Evolutionary conservation across 2,888 invertebrate genomes (phyloP).

Genomic region (Eupsilia transversa): DNA sequence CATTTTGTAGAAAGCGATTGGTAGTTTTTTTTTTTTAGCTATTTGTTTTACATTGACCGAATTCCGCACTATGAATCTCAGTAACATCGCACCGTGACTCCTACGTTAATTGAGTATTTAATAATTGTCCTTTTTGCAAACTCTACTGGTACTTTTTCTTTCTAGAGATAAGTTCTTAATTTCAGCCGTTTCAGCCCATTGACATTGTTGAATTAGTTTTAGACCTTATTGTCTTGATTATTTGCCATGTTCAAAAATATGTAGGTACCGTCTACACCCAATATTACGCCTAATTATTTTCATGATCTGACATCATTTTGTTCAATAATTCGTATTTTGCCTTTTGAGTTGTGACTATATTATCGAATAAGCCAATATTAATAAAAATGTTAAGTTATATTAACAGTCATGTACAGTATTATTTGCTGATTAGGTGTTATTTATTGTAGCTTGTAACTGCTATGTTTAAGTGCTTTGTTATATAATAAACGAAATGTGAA

Average conservation of each 20-base stretch:
- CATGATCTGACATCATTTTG: not conserved
- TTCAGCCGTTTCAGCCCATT: not conserved
- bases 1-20: not conserved
- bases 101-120: not conserved
- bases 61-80: not conserved
- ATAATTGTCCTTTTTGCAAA: not conserved
- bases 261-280: too few species aligned
- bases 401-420: slow-evolving; percentile 90
- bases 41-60: too few species aligned
- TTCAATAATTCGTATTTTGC: slow-evolving; percentile 9
- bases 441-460: slow-evolving; percentile 86
- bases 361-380: slow-evolving; percentile 60
- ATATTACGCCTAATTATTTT: not conserved
- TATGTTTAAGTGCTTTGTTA: slow-evolving; percentile 89
- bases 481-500: slow-evolving; percentile 78
- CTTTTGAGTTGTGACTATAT: slow-evolving; percentile 44
- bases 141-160: too few species aligned
- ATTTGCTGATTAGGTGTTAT: slow-evolving; percentile 89
- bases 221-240: not conserved
- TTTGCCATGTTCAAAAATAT: too few species aligned
- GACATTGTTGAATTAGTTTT: not conserved
- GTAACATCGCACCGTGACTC: not conserved
- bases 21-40: not conserved
- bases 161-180: not conserved
- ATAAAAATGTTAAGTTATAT: slow-evolving; percentile 84